Conservation (phyloP, 2,888 invertebrate genomes). For the Nudaria mundana region DNA sequence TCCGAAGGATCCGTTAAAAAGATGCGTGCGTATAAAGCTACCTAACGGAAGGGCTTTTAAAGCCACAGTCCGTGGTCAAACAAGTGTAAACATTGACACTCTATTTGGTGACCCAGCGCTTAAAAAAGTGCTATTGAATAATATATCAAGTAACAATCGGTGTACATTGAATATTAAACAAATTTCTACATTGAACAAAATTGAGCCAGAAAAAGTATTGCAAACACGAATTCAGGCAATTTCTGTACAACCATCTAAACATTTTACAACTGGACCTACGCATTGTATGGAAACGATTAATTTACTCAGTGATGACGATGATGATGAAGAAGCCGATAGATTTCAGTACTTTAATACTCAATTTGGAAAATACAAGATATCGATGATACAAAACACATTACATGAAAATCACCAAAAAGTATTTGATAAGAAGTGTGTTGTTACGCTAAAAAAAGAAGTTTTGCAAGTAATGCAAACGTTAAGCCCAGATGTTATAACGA, state of each 20-base stretch:
- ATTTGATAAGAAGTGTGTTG: conserved; percentile 49
- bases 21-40: conserved; percentile 49
- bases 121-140: conserved; percentile 43
- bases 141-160: conserved; percentile 37
- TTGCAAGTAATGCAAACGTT: too few species aligned
- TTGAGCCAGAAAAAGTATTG: conserved; percentile 29
- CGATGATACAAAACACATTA: conserved; percentile 29
- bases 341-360: conserved; percentile 45
- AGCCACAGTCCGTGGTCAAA: conserved; percentile 56
- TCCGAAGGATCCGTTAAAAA: conserved; percentile 38
- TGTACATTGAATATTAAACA: conserved; percentile 60
- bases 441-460: conserved; percentile 45
- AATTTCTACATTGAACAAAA: conserved; percentile 24
- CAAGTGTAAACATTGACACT: conserved; percentile 44
- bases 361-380: conserved; percentile 51
- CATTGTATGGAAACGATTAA: conserved; percentile 51
- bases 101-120: conserved; percentile 53
- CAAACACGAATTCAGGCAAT: conserved; percentile 38
- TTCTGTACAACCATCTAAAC: conserved; percentile 15
- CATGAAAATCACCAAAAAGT: conserved; percentile 49
- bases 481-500: too few species aligned
- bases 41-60: conserved; percentile 57
- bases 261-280: neutral
- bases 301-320: conserved; percentile 64
- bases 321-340: conserved; percentile 35